Percentiles rank a stretch among this genome's conserved stretches.
Evolutionary conservation across 2,888 invertebrate genomes (phyloP).

Genomic region (Agonopterix alstromeriana): DNA sequence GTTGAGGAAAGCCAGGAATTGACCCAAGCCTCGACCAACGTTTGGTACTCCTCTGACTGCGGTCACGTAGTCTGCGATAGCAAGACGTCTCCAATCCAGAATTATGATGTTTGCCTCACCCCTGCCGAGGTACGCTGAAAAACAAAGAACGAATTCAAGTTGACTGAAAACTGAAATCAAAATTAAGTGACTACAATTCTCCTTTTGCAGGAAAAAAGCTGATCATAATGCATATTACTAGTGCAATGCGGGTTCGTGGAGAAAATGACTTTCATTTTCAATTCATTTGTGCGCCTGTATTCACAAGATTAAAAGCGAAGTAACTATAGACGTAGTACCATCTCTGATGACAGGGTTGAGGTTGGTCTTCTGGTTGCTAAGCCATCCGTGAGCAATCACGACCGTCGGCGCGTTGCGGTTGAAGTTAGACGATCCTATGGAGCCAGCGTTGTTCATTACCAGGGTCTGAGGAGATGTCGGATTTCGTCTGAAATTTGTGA

Average conservation of each 20-base stretch:
- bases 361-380: slow-evolving; percentile 28
- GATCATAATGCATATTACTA: too few relatives aligned
- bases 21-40: slow-evolving; percentile 43
- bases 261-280: background rate
- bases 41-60: slow-evolving; percentile 38
- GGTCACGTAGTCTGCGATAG: slow-evolving; percentile 26
- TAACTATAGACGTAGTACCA: slow-evolving; percentile 5
- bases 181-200: too few relatives aligned
- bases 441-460: slow-evolving; percentile 26
- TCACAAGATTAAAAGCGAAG: too few relatives aligned
- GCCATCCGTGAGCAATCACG: slow-evolving; percentile 47
- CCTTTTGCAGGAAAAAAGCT: too few relatives aligned
- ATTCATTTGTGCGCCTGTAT: background rate
- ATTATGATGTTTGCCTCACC: slow-evolving; percentile 42
- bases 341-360: slow-evolving; percentile 32
- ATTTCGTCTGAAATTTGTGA: slow-evolving; percentile 28
- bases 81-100: slow-evolving; percentile 44
- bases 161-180: too few relatives aligned
- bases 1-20: slow-evolving; percentile 39
- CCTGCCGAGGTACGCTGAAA: slow-evolving; percentile 30
- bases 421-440: slow-evolving; percentile 39
- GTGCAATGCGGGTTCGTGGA: too few relatives aligned
- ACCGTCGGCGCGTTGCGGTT: slow-evolving; percentile 29
- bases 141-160: background rate
- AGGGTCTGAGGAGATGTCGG: slow-evolving; percentile 23